Evolutionary conservation across 2,888 invertebrate genomes (phyloP), one percentile per base, ranked within the genome.

Genomic region (Acleris holmiana): DNA sequence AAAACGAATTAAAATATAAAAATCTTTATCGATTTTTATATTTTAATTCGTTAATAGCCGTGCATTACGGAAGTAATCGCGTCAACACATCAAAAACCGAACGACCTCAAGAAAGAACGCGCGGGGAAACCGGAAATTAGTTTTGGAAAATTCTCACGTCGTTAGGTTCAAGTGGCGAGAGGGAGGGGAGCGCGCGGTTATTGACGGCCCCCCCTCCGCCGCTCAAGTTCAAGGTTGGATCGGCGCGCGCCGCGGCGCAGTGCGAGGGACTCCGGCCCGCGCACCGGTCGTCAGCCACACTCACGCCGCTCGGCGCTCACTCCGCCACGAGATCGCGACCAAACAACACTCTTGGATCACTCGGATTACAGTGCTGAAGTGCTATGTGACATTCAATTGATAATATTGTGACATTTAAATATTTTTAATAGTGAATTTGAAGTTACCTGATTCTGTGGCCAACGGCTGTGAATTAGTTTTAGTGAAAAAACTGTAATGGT

Each of bases 151-250:
- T 76, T 80, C 74, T 75, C 77, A 73, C 75, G 76, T 77, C 80
- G 77, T 78, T 74, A 79, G 75, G 76, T 76, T 78, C 70, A 74
- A 76, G 72, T 78, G 76, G 73, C 69, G 77, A 73, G 71, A 71
- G 75, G 77, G 73, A 73, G 78, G 68, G 73, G 71, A 69, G 83
- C 80, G 90, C 88, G 89, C 90, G 88, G 89, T 86, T 88, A 91
- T 89, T 89, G 91, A 89, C 88, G 91, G 91, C 85, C 76, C 86
- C 84, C 86, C 83, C 85, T 82, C 85, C 84, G 84, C 84, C 90
- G 84, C 80, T 90, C 92, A 93, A 93, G 93, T 93, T 93, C 93
- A 93, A 93, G 93, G 93, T 91, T 91, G 91, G 93, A 92, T 86
- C 90, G 92, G 93, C 93, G 89, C 93, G 93, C 92, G 93, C 86